phyloP scores from a whole-genome alignment of 2,888 invertebrate genomes.

The Automeris io region DNA sequence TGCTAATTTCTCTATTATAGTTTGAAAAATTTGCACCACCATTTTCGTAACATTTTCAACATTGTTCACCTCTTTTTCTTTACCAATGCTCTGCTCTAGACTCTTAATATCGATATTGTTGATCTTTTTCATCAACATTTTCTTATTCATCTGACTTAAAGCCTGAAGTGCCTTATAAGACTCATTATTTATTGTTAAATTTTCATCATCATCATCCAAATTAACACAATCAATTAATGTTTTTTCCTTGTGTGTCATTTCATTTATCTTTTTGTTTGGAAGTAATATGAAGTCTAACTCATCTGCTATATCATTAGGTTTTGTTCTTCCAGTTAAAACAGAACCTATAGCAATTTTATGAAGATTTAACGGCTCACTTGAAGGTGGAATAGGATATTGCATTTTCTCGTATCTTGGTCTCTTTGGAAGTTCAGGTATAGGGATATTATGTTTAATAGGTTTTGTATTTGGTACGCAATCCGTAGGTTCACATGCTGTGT shows the following conservation, averaged over 20 bases:
- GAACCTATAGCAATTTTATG: background rate
- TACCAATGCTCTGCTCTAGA: background rate
- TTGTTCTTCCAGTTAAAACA: background rate
- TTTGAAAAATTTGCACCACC: background rate
- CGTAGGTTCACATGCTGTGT: background rate
- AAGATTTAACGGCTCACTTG: background rate
- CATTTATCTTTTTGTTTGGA: background rate
- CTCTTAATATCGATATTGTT: background rate
- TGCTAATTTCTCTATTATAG: background rate
- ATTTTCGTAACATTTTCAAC: background rate
- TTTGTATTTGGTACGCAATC: background rate
- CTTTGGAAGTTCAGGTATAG: background rate
- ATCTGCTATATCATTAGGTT: background rate
- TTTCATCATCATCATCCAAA: background rate
- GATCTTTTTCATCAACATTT: background rate
- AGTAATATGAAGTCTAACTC: no score
- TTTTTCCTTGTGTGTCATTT: background rate
- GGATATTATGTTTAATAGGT: background rate
- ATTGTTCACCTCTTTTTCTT: background rate
- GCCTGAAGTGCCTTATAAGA: background rate
- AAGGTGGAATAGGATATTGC: background rate
- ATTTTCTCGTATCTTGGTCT: background rate
- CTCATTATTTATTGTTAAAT: conserved; percentile 1
- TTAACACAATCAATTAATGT: background rate
- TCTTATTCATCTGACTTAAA: background rate